Evolutionary conservation across 2,113 vertebrate species (phyloP).

Genomic region (Callipepla californica): DNA sequence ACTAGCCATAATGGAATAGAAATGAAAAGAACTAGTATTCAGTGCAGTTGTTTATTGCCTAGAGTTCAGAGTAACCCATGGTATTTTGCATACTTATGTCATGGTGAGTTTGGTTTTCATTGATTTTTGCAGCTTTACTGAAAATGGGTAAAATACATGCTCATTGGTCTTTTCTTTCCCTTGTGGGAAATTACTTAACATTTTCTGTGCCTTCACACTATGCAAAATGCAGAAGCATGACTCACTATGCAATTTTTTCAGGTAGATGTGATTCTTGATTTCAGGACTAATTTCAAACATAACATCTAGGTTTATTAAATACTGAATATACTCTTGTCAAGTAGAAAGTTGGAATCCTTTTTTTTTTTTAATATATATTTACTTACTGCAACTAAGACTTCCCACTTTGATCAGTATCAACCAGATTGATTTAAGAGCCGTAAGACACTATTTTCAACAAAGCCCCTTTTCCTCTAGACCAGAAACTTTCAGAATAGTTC

Average conservation of each 20-base stretch:
- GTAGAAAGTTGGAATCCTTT: not conserved
- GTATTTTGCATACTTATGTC: not conserved
- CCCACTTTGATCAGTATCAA: not conserved
- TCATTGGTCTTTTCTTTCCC: not conserved
- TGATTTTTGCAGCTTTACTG: not conserved
- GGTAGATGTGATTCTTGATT: not conserved
- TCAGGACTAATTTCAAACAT: not conserved
- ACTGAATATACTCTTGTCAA: not conserved
- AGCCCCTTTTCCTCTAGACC: not conserved
- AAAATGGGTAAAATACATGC: not conserved
- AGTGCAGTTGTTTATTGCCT: not conserved
- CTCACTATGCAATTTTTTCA: not conserved
- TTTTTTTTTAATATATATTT: constrained; percentile 2
- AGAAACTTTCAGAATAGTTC: constrained; percentile 30
- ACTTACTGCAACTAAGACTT: not conserved
- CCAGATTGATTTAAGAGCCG: not conserved
- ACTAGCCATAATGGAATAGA: not conserved
- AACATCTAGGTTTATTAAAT: not conserved
- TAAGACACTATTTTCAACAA: not conserved
- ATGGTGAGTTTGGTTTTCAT: not conserved
- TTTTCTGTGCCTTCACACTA: not conserved
- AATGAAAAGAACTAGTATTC: not conserved
- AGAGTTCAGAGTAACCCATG: not conserved
- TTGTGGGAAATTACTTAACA: not conserved
- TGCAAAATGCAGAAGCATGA: not conserved